A percentile compares a stretch with the other conserved stretches of the same genome.
These are phyloP conservation scores for Dexiosoma caninum DNA, from an alignment of 2,888 invertebrate genomes.

Conservation along the genomic window DNA sequence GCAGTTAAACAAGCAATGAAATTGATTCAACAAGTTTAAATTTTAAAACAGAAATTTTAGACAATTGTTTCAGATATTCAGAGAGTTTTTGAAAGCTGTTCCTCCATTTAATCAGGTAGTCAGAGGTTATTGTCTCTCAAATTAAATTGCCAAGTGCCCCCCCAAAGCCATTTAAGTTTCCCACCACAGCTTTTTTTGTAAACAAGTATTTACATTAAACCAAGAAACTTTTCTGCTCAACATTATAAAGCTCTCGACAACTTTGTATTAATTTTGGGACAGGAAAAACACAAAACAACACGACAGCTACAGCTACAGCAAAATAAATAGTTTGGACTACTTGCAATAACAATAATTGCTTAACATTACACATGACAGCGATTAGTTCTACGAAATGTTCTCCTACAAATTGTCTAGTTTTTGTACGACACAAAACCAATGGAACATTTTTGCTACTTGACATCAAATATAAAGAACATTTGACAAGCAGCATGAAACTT, in stretches of 20 bases:
- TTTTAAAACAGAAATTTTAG: too few relatives aligned
- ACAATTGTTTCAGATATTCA: too few relatives aligned
- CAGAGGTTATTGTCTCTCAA: too few relatives aligned
- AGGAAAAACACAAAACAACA: too few relatives aligned
- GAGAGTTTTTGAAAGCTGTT: too few relatives aligned
- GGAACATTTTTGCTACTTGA: conserved; percentile 36
- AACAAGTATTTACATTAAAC: not conserved
- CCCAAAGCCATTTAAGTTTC: not conserved
- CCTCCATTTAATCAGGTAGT: too few relatives aligned
- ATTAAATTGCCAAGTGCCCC: too few relatives aligned
- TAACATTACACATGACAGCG: conserved; percentile 61
- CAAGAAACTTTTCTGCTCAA: not conserved
- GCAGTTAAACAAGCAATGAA: not conserved
- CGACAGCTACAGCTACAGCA: conserved; percentile 37
- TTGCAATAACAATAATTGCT: conserved; percentile 56
- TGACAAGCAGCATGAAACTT: conserved; percentile 35
- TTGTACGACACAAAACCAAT: not conserved
- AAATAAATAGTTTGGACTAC: conserved; percentile 21
- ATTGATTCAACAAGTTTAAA: too few relatives aligned
- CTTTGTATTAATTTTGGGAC: conserved; percentile 21
- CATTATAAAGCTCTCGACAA: conserved; percentile 13
- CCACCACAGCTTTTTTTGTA: not conserved
- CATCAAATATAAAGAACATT: conserved; percentile 38
- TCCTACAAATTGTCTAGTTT: conserved; percentile 49
- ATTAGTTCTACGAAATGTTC: conserved; percentile 57